A percentile compares a stretch with the other conserved stretches of the same genome.
Conservation (phyloP, 2,113 vertebrate species). For the Dicaeum eximium region DNA sequence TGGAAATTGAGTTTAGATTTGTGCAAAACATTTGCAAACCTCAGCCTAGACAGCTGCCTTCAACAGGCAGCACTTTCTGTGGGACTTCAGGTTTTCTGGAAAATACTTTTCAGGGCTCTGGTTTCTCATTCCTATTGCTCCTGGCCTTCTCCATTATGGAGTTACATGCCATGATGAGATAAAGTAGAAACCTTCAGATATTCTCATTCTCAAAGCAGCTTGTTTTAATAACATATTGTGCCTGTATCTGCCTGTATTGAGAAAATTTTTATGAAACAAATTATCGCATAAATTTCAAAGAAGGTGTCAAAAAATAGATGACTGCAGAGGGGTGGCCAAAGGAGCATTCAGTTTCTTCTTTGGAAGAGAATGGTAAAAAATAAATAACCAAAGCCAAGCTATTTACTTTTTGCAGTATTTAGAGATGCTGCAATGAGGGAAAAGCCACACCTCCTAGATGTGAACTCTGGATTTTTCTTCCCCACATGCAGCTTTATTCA, state of each 20-base stretch:
- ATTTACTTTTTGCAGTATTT: conserved; percentile 11
- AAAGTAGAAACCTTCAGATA: not conserved
- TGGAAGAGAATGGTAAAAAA: conserved; percentile 12
- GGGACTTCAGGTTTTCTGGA: not conserved
- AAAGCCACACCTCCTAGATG: not conserved
- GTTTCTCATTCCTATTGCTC: not conserved
- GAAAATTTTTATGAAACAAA: not conserved
- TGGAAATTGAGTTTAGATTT: not conserved
- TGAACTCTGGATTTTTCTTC: conserved; percentile 29
- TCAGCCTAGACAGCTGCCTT: not conserved
- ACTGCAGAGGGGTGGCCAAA: not conserved
- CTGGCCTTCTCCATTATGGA: not conserved
- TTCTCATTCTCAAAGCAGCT: not conserved
- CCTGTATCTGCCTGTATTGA: accelerated
- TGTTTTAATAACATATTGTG: not conserved
- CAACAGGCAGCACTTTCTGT: not conserved
- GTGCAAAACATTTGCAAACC: not conserved
- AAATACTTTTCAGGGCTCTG: not conserved
- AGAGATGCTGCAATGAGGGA: conserved; percentile 21
- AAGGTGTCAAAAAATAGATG: not conserved
- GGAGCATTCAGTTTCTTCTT: conserved; percentile 18
- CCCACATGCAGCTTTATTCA: not conserved
- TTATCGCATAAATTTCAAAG: not conserved
- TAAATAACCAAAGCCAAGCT: not conserved
- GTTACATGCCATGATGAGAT: not conserved